Evolutionary conservation across 2,888 invertebrate species (phyloP), one percentile per base, ranked within the genome.

Genomic region (Agrochola lota): DNA sequence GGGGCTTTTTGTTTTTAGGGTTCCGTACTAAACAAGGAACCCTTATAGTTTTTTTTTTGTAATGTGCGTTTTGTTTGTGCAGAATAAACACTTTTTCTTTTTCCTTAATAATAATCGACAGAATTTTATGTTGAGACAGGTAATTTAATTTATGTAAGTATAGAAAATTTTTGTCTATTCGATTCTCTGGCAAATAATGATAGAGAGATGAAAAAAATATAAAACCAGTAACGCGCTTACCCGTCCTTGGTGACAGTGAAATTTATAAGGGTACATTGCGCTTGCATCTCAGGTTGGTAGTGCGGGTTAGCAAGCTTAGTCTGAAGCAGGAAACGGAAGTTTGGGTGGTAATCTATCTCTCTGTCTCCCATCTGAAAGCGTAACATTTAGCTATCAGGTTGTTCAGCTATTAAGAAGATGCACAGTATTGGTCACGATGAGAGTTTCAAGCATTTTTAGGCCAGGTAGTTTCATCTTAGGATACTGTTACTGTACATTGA

Each of bases 241-340:
- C 99, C 99, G 93, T 99, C 99, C 91, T 98, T 97, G 0, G 99
- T 99, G 4, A 99, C 99, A 2, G 99, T 99, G 91, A 99, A 99
- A 95, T 99, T 99, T 83, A 99, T 99, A 26, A 99, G 97, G 0
- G 99, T 99, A 12, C 99, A 98, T 95, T 99, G 99, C 0, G 99
- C 99, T 95, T 99, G 99, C 98, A 99, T 98, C 95, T 99, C 99
- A 0, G 99, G 99, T 92, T 99, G 99, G 93, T 99, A 99, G 95
- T 99, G 99, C 0, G 99, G 99, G 96, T 99, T 99, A 1, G 99
- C 99, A 81, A 99, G 95, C 95, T 99, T 99, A 0, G 99, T 99
- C 93, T 99, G 99, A 0, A 99, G 94, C 84, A 99, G 98, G 8
- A 99, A 96, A 17, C 98, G 97, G 95, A 99, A 99, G 68, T 96